Evolutionary conservation across 2,888 invertebrate genomes (phyloP).

Genomic region (Apotomis capreana): DNA sequence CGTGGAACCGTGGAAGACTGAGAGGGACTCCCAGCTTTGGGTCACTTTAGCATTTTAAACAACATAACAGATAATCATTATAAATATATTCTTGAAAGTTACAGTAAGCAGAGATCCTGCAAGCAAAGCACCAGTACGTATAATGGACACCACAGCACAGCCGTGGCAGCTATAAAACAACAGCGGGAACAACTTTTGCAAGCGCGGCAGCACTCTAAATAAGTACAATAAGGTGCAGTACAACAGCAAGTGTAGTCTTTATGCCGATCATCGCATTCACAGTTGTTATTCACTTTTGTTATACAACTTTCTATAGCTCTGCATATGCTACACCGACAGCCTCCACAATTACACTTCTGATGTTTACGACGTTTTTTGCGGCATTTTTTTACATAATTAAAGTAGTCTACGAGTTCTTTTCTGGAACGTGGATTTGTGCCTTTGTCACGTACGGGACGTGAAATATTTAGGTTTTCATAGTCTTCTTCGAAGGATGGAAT

Average conservation of each 20-base stretch:
- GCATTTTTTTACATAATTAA: no score
- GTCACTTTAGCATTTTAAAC: no score
- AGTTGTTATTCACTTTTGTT: background rate
- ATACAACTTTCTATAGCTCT: background rate
- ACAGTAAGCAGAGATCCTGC: background rate
- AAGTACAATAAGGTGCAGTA: background rate
- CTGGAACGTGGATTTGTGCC: no score
- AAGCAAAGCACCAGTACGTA: background rate
- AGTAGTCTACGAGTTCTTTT: no score
- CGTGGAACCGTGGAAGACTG: no score
- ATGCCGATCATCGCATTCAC: background rate
- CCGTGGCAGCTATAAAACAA: background rate
- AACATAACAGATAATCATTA: background rate
- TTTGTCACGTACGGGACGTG: no score
- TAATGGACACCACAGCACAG: constrained; percentile 7
- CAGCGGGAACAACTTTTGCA: background rate
- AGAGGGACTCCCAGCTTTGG: no score
- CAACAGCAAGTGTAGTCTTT: background rate
- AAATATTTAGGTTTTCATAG: background rate
- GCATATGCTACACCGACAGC: background rate
- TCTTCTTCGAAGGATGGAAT: background rate
- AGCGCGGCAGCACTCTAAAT: no score
- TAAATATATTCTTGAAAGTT: background rate
- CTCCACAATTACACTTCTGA: no score
- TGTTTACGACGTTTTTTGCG: no score